Percentiles rank a stretch among this genome's conserved stretches.
Conservation (phyloP, 2,888 invertebrate species). For the Dugesia japonica region DNA sequence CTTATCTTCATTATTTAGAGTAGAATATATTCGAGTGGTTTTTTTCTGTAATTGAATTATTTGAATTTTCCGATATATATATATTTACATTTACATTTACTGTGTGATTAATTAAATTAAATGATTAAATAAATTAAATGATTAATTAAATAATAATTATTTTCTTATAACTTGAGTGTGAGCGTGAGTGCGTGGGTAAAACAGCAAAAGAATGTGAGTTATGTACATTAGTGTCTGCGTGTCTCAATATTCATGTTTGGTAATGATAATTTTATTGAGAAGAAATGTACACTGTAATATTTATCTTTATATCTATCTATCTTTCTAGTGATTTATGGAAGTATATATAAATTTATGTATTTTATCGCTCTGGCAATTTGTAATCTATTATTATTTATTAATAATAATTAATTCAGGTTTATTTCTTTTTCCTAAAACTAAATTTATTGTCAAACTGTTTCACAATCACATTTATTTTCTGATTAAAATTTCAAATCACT, state of each 20-base stretch:
- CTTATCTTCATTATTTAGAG: constrained; percentile 9
- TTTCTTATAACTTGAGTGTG: not conserved
- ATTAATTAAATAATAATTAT: no score
- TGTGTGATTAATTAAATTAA: not conserved
- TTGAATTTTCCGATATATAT: not conserved
- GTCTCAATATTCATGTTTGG: no score
- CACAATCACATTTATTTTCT: no score
- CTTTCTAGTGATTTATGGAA: constrained; percentile 1
- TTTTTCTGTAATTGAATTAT: not conserved
- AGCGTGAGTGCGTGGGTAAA: no score
- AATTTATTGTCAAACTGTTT: no score
- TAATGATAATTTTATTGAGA: not conserved
- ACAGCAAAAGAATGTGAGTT: no score
- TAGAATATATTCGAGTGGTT: not conserved
- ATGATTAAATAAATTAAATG: not conserved
- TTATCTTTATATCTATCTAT: not conserved
- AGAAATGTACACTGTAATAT: not conserved
- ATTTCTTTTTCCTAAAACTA: no score
- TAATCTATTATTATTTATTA: not conserved
- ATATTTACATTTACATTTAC: not conserved
- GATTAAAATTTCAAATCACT: no score
- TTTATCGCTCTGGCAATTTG: constrained; percentile 7
- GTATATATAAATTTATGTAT: constrained; percentile 7
- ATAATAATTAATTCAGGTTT: no score
- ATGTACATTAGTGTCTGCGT: no score